Evolutionary conservation across 2,113 vertebrate species (phyloP).

Genomic region (Anarrhichthys ocellatus): DNA sequence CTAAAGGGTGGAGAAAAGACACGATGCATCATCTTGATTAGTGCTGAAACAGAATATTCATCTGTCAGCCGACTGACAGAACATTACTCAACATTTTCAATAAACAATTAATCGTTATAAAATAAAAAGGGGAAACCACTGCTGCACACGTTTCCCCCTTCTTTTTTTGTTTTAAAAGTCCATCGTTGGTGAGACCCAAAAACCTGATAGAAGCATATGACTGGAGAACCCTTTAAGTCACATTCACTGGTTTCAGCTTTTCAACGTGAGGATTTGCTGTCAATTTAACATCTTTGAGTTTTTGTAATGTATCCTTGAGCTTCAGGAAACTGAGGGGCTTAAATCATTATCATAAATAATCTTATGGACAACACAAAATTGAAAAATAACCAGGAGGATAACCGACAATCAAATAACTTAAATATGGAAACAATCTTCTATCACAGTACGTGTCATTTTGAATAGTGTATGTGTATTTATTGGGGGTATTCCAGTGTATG

Average conservation of each 20-base stretch:
- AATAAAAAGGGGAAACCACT: neutral
- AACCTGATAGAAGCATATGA: neutral
- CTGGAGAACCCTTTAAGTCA: neutral
- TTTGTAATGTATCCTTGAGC: neutral
- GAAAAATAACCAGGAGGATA: neutral
- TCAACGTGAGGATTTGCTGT: neutral
- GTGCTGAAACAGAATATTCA: neutral
- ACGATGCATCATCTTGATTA: neutral
- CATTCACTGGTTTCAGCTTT: neutral
- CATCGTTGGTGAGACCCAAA: neutral
- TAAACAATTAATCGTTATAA: neutral
- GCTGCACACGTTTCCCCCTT: neutral
- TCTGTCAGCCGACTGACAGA: neutral
- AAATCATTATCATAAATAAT: neutral
- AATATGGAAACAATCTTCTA: neutral
- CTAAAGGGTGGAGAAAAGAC: slow-evolving; percentile 69
- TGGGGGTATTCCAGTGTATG: neutral
- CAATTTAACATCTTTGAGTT: neutral
- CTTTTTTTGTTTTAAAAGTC: neutral
- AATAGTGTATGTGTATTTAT: neutral
- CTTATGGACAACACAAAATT: neutral
- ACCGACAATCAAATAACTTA: too few relatives aligned
- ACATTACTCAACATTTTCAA: neutral
- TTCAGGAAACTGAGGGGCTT: neutral
- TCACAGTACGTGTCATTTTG: too few relatives aligned